Base-by-base conservation (phyloP, 1,140 invertebrate genomes). In the Papilio xuthus region DNA sequence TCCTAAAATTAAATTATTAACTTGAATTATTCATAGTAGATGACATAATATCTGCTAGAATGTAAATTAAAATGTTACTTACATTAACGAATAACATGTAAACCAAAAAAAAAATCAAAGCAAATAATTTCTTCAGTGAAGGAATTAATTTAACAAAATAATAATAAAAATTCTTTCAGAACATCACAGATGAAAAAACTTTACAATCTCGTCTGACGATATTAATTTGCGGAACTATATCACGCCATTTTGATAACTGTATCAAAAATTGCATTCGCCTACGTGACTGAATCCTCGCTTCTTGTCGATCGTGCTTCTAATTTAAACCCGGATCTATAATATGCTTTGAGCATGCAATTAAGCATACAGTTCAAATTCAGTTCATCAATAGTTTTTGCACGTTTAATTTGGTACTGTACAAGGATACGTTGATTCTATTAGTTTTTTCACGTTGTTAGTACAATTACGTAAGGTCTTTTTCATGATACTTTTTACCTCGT, bases 261-360 rank as follows among this genome's bases (percentile, higher is more conserved):
- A 73, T 28, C 42, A 73, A 73, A 73, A 73, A 73, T 73, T 47
- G 71, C 71, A 73, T 73, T 50, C 42, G 12, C 3, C 69, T 71
- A 73, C 71, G 71, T 73, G 71, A 73, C 71, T 73, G 32, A 18
- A 26, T 73, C 41, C 12, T 42, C 70, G 32, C 32, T 72, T 72
- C n/a, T 73, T 47, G 10, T 47, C 53, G 60, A 15, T 28, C 60
- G 60, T 67, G 60, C 60, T 28, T 67, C 26, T 26, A 67, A 67
- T 67, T 67, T 67, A 28, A 67, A 67, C 60, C 60, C 60, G 60
- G 60, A 67, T 67, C 60, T 67, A 6, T 67, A 28, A 28, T 13
- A 67, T 67, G 60, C n/a, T 56, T 23, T 56, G 18, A 23, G 53
- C 13, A 50, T 23, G 9, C 26, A 67, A 67, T 67, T 60, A 60